Evolutionary conservation across 2,888 invertebrate genomes (phyloP).

Genomic region (Brachynemurus nebulosus): DNA sequence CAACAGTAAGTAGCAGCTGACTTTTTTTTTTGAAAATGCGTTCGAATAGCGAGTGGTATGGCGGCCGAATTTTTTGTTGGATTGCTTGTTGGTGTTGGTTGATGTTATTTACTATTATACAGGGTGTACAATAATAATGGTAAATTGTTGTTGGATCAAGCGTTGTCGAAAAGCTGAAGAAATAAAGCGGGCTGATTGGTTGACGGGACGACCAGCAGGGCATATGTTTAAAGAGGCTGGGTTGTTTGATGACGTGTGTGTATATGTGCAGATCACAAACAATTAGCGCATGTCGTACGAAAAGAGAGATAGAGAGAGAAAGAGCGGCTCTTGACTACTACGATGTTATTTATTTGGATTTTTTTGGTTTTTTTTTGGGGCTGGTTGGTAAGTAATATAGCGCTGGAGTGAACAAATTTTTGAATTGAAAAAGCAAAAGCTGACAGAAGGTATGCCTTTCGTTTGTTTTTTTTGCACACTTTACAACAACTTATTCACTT

Average conservation of each 20-base stretch:
- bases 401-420: constrained; percentile 1
- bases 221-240: not conserved
- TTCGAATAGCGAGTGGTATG: too few relatives aligned
- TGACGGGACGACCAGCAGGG: not conserved
- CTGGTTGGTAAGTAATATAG: not conserved
- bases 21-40: too few relatives aligned
- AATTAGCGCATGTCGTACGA: not conserved
- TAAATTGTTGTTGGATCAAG: constrained; percentile 2
- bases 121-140: not conserved
- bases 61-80: not conserved
- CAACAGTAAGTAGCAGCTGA: too few relatives aligned
- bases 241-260: not conserved
- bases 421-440: too few relatives aligned
- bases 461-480: too few relatives aligned
- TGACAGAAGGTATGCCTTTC: too few relatives aligned
- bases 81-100: not conserved
- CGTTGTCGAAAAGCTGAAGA: not conserved
- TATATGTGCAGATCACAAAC: not conserved
- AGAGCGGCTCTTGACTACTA: too few relatives aligned
- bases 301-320: constrained; percentile 2
- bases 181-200: constrained; percentile 1
- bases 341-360: too few relatives aligned
- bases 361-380: too few relatives aligned
- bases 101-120: too few relatives aligned
- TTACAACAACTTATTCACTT: too few relatives aligned